Percentiles rank a stretch among this genome's conserved stretches.
These are phyloP conservation scores for Siderastrea siderea DNA, from an alignment of 92 coral and sea anemone species.

Conservation along the genomic window DNA sequence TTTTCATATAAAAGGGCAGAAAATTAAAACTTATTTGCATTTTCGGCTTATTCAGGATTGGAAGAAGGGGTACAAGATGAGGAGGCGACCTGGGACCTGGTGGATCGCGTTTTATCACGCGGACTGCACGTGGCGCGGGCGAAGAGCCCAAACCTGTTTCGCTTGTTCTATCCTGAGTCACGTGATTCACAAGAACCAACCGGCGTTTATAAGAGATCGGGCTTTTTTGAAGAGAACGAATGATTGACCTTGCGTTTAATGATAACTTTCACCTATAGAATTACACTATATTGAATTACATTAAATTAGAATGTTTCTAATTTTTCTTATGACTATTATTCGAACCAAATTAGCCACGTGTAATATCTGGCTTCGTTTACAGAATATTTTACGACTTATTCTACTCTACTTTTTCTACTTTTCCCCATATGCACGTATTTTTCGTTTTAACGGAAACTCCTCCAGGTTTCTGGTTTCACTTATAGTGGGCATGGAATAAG, in stretches of 20 bases:
- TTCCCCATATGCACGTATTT: neutral
- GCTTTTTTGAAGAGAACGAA: neutral
- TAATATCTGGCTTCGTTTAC: neutral
- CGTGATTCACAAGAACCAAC: constrained; percentile 12
- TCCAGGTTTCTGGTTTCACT: neutral
- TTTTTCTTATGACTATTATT: too few species aligned
- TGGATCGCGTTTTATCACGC: constrained; percentile 46
- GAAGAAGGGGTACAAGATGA: constrained; percentile 54
- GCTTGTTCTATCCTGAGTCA: constrained; percentile 61
- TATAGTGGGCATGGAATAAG: neutral
- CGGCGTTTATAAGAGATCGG: neutral
- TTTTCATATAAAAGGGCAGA: too few species aligned
- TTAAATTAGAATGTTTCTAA: too few species aligned
- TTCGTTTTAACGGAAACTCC: neutral
- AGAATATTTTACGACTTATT: neutral
- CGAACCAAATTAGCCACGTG: neutral
- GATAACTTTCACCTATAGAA: too few species aligned
- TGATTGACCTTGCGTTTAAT: too few species aligned
- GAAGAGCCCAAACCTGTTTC: constrained; percentile 60
- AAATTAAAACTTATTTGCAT: too few species aligned
- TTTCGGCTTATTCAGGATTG: constrained; percentile 52
- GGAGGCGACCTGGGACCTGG: constrained; percentile 76
- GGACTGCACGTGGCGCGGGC: constrained; percentile 66
- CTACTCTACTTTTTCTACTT: neutral
- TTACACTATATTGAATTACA: too few species aligned